Base-by-base conservation (phyloP, 1,140 invertebrate species). In the Drosophila ananassae region DNA sequence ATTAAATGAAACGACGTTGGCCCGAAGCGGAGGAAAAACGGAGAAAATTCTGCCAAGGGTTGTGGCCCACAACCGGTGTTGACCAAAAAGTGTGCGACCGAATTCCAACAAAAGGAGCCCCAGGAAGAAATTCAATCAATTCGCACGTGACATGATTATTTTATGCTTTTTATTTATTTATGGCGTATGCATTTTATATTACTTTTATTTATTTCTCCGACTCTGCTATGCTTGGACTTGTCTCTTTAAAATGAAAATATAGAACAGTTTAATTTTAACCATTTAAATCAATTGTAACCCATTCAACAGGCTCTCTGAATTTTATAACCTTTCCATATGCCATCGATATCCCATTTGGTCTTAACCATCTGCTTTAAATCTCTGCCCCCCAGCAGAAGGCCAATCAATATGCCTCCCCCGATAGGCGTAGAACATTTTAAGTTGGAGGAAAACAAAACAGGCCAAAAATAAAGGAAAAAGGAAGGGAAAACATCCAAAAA, bases 101-200 rank as follows among this genome's bases (percentile, higher is more conserved):
- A 34, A 59, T 25, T 47, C 46, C 28, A 55, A 75, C 77, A 71
- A 85, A 85, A 81, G 84, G 73, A 64, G 73, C 73, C 68, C 47
- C 48, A 48, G 73, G 52, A 72, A 64, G 79, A 82, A 84, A 85
- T 85, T 85, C 81, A 85, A 85, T 85, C 81, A 84, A 85, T 80
- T 84, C 81, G 81, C 81, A 84, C 81, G 81, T 84, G 81, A 84
- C 81, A 84, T 84, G 81, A 84, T 84, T 84, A 84, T 85, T 85
- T 85, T 80, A 84, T 85, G 80, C 54, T 76, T 44, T 79, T 84
- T 80, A 73, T 83, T 83, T 83, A 83, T 84, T 79, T 84, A 73
- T 84, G 62, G 72, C 72, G 62, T 73, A 76, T 79, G 67, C 73
- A 83, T 83, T 83, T 83, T 79, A 76, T 75, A 59, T 64, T 71